phyloP scores from a whole-genome alignment of 2,888 invertebrate species.

The Drosophila cyrtoloma region DNA sequence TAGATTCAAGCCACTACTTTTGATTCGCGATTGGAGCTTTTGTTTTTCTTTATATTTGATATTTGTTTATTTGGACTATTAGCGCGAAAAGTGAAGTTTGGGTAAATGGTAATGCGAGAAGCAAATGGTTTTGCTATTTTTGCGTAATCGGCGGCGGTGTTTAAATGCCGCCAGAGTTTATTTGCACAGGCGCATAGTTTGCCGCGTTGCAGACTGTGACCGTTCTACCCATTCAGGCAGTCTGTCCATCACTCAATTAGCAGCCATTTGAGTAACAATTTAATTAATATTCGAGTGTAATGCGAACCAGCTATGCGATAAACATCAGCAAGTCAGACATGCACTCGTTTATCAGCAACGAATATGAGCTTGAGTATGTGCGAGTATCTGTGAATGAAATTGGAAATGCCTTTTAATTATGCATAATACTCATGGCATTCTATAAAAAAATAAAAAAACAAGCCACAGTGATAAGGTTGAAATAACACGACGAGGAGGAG shows the following conservation, averaged over 20 bases:
- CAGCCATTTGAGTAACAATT: conserved; percentile 73
- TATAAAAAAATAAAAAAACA: conserved; percentile 33
- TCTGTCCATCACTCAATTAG: conserved; percentile 49
- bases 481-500: not conserved
- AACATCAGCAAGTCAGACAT: conserved; percentile 49
- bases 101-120: conserved; percentile 62
- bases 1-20: conserved; percentile 34
- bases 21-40: conserved; percentile 18
- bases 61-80: conserved; percentile 57
- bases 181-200: conserved; percentile 73
- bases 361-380: conserved; percentile 35
- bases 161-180: conserved; percentile 62
- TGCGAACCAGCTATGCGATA: conserved; percentile 71
- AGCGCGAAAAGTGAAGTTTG: conserved; percentile 44
- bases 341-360: conserved; percentile 31
- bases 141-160: conserved; percentile 69
- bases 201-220: conserved; percentile 31
- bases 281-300: conserved; percentile 79
- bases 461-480: conserved; percentile 17
- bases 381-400: conserved; percentile 50
- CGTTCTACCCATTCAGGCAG: conserved; percentile 32
- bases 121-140: conserved; percentile 73
- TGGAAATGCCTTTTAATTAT: conserved; percentile 67
- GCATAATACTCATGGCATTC: conserved; percentile 61
- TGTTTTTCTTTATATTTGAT: conserved; percentile 14